Evolutionary conservation across 2,113 vertebrate species (phyloP), one percentile per base, ranked within the genome.

Genomic region (Sitta europaea): DNA sequence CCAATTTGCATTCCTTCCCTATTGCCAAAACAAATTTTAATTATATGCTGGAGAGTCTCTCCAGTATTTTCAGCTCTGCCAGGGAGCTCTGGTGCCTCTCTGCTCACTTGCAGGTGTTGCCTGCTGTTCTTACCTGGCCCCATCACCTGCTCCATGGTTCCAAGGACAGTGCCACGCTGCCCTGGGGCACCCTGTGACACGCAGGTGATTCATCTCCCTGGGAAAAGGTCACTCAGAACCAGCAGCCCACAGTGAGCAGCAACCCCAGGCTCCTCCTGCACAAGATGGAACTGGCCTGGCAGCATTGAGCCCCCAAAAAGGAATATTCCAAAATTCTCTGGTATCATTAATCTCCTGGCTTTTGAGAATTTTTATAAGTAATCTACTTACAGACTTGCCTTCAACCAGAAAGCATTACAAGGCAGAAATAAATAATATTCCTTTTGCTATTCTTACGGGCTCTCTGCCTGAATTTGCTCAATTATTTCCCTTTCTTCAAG

Each of bases 21-120:
- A 23, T 35, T 92, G 90, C 96, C 93, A 83, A 92, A 94, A 70
- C 88, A 93, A 74, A 73, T 71, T 74, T 76, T 86, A 76, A 96
- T 95, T 86, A 90, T 13, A 5, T 19, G 28, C 86, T 66, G 53
- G 55, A 86, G 90, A 93, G 86, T 59, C 72, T 90, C 81, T 90
- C 88, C 47, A 21, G 55, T 33, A 51, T 83, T 58, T 76, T 22
- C 88, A 75, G 77, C 91, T 87, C 79, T 86, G 83, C 68, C 89
- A 84, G 78, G 75, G 43, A 62, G 92, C 74, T 77, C 72, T 61
- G 84, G 77, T 92, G 86, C 91, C 4, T 11, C 77, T 72, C 45
- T 63, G 78, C 92, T 85, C 0, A 9, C 95, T 92, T 68, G 87
- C 94, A 82, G 90, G 84, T 94, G 90, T 76, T 84, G 78, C 78